These are phyloP conservation scores for Parauchenoglanis ngamensis DNA, from an alignment of 2,797 vertebrate genomes.

Conservation along the genomic window DNA sequence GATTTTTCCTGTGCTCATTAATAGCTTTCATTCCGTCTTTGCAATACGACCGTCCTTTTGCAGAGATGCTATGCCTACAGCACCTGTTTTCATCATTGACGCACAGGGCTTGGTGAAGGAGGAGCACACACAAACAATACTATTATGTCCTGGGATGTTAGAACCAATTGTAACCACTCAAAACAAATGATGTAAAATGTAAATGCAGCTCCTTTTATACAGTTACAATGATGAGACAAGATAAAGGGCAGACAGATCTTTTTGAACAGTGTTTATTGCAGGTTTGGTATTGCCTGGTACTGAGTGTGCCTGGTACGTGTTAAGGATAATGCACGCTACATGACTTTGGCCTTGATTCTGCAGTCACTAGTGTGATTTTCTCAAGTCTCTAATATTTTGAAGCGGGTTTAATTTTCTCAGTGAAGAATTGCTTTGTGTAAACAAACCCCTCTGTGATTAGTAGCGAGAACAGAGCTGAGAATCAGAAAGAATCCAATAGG, in stretches of 20 bases:
- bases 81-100: background rate
- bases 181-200: background rate
- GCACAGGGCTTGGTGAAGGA: conserved; percentile 5
- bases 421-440: background rate
- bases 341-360: background rate
- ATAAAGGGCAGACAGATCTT: background rate
- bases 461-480: background rate
- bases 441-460: no score
- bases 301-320: background rate
- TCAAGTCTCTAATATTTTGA: background rate
- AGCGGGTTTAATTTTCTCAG: background rate
- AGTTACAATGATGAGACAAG: background rate
- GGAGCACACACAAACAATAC: background rate
- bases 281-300: background rate
- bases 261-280: background rate
- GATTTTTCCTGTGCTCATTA: background rate
- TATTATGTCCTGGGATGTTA: background rate
- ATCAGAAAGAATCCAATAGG: background rate
- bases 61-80: background rate
- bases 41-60: background rate
- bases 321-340: background rate
- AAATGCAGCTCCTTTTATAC: background rate
- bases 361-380: background rate
- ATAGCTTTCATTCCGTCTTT: background rate
- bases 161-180: background rate